Base-by-base conservation (phyloP, 2,113 vertebrate genomes). In the Castor canadensis region DNA sequence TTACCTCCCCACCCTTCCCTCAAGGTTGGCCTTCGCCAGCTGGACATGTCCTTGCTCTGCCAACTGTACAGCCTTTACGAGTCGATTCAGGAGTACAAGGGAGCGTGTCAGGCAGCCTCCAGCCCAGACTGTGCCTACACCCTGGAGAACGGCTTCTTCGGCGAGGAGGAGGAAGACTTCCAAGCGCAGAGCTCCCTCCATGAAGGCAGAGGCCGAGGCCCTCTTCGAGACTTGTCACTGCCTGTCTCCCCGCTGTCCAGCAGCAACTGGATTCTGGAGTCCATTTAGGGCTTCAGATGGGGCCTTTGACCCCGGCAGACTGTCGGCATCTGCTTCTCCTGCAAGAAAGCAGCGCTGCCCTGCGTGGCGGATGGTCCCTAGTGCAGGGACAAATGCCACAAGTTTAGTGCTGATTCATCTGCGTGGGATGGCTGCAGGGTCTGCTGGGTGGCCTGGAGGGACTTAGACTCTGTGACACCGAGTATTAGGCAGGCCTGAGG, bases 21-120 rank as follows among this genome's bases (percentile, higher is more conserved):
- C 92, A 82, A 99, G 99, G 99, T 99, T 97, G 99, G 99, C 16
- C 98, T 99, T 95, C 99, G 99, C 60, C 99, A 99, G 98, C 99
- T 99, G 97, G 99, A 99, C 98, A 99, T 99, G 99, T 99, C 99
- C 0, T 90, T 99, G 96, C 98, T 99, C 89, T 99, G 99, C 97
- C 99, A 99, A 97, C 99, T 99, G 22, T 99, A 99, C 98, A 99
- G 99, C 30, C 99, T 99, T 24, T 99, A 99, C 4, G 99, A 99
- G 97, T 99, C 99, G 1, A 99, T 99, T 97, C 99, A 99, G 98
- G 99, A 99, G 96, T 99, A 99, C 97, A 99, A 99, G 98, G 99
- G 99, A 81, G 99, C 99, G 54, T 99, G 99, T 98, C 99, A 99
- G 98, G 99, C 99, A 32, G 99, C 99, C 67, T 98, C 99, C 87